Base-by-base conservation (phyloP, 1,140 invertebrate genomes). In the Nautilus pompilius region DNA sequence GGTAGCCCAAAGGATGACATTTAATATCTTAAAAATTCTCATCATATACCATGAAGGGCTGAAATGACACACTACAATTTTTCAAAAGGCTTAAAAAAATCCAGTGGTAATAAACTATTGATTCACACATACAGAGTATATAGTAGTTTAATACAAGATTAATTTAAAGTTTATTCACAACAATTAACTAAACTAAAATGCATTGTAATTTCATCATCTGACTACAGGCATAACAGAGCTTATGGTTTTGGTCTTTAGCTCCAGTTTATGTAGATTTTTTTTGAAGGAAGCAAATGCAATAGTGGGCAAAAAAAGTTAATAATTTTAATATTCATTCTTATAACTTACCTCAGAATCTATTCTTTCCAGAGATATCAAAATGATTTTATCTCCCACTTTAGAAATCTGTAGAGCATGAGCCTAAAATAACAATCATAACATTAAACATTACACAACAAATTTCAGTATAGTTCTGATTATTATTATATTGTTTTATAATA, bases 351-450 rank as follows among this genome's bases (percentile, higher is more conserved):
- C 69, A 26, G 60, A 41, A 30, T 54, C 48, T 30, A 63, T 33
- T 41, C 56, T 70, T 28, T 71, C 54, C 34, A 75, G 54, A 22
- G 70, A 69, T 5, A 75, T 36, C 15, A 73, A 28, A 20, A 70
- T 60, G 4, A 60, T 51, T 45, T 54, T 65, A 15, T 71, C 70
- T 48, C 63, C 74, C 26, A 65, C 41, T 17, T 63, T 58, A 5
- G 57, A 46, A 5, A 75, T 60, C 24, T 75, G 62, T n/a, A 63
- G 71, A 49, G 69, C 56, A 26, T 63, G 70, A 1, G 66, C 66
- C 72, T 74, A 53, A 4, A 59, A 48, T 3, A 20, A 20, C n/a
- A n/a, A n/a, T n/a, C n/a, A n/a, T n/a, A n/a, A n/a, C n/a, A n/a
- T n/a, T n/a, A n/a, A n/a, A n/a, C n/a, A n/a, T n/a, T n/a, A n/a